phyloP scores from a whole-genome alignment of 2,113 vertebrate species.

The Ondatra zibethicus region DNA sequence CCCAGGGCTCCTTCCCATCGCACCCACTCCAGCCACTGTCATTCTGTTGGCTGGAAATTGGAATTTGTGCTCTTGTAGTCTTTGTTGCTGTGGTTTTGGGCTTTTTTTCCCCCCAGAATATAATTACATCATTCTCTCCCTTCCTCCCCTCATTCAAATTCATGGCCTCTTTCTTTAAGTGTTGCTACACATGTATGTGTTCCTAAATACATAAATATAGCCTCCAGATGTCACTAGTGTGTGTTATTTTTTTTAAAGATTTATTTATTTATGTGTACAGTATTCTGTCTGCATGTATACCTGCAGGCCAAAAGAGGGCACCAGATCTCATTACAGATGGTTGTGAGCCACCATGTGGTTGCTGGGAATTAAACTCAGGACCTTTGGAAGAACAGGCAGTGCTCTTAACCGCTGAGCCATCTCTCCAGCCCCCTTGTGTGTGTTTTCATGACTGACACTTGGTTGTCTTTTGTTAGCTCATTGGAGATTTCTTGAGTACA shows the following conservation, averaged over 20 bases:
- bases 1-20: not conserved
- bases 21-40: not conserved
- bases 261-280: too few species aligned
- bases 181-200: not conserved
- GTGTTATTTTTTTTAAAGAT: too few species aligned
- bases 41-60: not conserved
- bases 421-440: too few species aligned
- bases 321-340: too few species aligned
- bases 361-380: too few species aligned
- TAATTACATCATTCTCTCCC: not conserved
- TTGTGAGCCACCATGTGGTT: too few species aligned
- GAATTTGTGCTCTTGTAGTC: slow-evolving; percentile 1
- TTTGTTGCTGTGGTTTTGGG: not conserved
- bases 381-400: too few species aligned
- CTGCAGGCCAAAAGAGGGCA: too few species aligned
- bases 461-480: not conserved
- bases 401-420: too few species aligned
- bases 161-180: not conserved
- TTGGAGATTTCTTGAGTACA: slow-evolving; percentile 2
- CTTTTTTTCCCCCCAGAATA: not conserved
- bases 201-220: not conserved
- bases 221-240: not conserved
- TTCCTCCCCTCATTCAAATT: not conserved
- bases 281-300: too few species aligned
- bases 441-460: not conserved